A percentile compares a stretch with the other conserved stretches of the same genome.
Conservation (phyloP, 1,140 invertebrate species). For the Trissolcus basalis region DNA sequence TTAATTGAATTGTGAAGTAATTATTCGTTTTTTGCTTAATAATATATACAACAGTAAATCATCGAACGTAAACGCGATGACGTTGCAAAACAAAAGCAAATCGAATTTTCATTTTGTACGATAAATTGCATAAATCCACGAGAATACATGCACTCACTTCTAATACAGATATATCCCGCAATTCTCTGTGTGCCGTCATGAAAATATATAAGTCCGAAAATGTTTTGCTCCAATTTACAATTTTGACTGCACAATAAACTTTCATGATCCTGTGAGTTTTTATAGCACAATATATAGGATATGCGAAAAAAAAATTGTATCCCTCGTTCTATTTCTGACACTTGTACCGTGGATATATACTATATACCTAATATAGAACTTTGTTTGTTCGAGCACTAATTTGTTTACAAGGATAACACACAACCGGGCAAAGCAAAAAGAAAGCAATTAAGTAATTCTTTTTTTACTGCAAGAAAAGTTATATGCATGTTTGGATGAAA, state of each 20-base stretch:
- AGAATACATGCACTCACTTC: slow-evolving; percentile 13
- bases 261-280: slow-evolving; percentile 18
- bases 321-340: slow-evolving; percentile 1
- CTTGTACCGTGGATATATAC: too few relatives aligned
- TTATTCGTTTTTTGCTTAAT: slow-evolving; percentile 43
- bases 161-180: slow-evolving; percentile 39
- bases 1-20: slow-evolving; percentile 40
- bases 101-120: slow-evolving; percentile 42
- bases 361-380: too few relatives aligned
- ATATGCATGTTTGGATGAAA: slow-evolving; percentile 21
- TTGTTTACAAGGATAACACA: too few relatives aligned
- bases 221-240: slow-evolving; percentile 34
- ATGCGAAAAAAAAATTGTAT: slow-evolving; percentile 20
- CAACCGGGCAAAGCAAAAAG: too few relatives aligned
- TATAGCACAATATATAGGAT: slow-evolving; percentile 10
- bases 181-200: neutral
- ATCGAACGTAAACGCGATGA: slow-evolving; percentile 24
- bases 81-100: slow-evolving; percentile 26
- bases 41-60: slow-evolving; percentile 18
- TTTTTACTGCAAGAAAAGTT: slow-evolving; percentile 38
- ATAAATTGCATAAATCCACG: slow-evolving; percentile 33
- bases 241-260: slow-evolving; percentile 27
- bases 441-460: slow-evolving; percentile 19
- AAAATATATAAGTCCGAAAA: slow-evolving; percentile 27
- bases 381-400: slow-evolving; percentile 16